These are phyloP conservation scores for Mobula birostris DNA, from an alignment of 2,113 vertebrate species.

Conservation along the genomic window DNA sequence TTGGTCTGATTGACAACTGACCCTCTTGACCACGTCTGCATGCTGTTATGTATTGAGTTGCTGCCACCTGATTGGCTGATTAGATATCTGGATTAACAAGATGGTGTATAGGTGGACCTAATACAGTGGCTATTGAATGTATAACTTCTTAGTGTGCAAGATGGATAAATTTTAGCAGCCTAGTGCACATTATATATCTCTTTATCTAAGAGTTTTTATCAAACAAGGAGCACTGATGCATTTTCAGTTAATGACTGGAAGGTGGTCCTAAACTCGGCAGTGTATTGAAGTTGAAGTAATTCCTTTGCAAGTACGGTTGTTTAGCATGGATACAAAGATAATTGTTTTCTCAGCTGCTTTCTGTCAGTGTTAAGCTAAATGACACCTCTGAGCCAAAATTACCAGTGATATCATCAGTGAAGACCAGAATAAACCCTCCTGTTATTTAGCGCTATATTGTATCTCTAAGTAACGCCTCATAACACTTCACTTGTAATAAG, in stretches of 20 bases:
- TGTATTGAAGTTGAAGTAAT: not conserved
- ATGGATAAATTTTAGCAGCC: not conserved
- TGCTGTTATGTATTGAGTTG: too few relatives aligned
- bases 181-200: not conserved
- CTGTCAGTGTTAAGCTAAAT: not conserved
- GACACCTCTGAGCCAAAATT: not conserved
- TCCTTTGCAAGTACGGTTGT: not conserved
- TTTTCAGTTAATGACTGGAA: not conserved
- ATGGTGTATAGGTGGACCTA: too few relatives aligned
- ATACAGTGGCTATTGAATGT: too few relatives aligned
- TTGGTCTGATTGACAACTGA: too few relatives aligned
- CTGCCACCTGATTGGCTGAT: too few relatives aligned
- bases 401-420: not conserved
- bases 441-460: not conserved
- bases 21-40: too few relatives aligned
- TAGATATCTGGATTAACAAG: too few relatives aligned
- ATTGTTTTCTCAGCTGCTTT: not conserved
- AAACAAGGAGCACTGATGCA: not conserved
- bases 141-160: too few relatives aligned
- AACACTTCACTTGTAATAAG: not conserved
- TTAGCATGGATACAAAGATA: not conserved
- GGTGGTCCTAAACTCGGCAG: not conserved
- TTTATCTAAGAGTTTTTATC: not conserved
- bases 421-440: not conserved
- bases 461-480: not conserved